Evolutionary conservation across 2,888 invertebrate species (phyloP).

Genomic region (Aleiodes leptofemur): DNA sequence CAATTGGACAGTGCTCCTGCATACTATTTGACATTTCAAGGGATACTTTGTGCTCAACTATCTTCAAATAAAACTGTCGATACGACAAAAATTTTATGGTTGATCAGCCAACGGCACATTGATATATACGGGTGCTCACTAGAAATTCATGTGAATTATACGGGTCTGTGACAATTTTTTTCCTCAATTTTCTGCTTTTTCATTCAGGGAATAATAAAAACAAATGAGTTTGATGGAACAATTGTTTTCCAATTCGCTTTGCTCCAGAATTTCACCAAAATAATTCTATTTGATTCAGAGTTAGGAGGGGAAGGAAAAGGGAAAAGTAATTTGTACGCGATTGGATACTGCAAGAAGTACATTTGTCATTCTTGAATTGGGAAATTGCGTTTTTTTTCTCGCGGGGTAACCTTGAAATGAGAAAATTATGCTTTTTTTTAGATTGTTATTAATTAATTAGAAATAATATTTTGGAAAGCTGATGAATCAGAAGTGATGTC

Average conservation of each 20-base stretch:
- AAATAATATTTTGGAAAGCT: no score
- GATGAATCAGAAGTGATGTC: no score
- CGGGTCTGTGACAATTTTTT: slow-evolving; percentile 1
- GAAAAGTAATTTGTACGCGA: not conserved
- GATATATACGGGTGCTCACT: slow-evolving; percentile 22
- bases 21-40: slow-evolving; percentile 13
- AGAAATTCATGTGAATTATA: slow-evolving; percentile 1
- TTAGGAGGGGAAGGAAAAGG: not conserved
- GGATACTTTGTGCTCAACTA: slow-evolving; percentile 22
- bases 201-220: not conserved
- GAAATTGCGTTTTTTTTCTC: no score
- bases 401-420: no score
- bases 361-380: not conserved
- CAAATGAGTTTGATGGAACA: slow-evolving; percentile 18
- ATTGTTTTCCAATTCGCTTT: slow-evolving; percentile 10
- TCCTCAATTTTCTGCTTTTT: not conserved
- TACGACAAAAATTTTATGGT: slow-evolving; percentile 39
- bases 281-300: no score
- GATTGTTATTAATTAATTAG: no score
- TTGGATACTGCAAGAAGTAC: slow-evolving; percentile 2
- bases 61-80: slow-evolving; percentile 39
- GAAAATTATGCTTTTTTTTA: no score
- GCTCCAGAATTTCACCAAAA: not conserved
- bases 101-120: slow-evolving; percentile 7
- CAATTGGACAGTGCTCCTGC: not conserved